Evolutionary conservation across 2,797 vertebrate species (phyloP), one percentile per base, ranked within the genome.

Genomic region (Lepilemur ruficaudatus): DNA sequence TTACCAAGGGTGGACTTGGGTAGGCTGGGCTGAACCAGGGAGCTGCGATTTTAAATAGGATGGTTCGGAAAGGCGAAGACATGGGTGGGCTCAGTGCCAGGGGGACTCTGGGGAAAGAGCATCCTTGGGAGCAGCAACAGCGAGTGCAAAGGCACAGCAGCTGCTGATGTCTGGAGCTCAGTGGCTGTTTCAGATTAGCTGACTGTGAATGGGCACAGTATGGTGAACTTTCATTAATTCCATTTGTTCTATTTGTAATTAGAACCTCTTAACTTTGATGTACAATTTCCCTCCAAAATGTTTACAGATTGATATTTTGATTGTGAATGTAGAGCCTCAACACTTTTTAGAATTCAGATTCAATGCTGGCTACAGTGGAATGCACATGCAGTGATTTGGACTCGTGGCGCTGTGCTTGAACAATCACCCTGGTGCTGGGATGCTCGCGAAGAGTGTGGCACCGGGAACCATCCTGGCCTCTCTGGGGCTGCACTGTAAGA

Each of bases 391-490:
- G 2, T 18, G 30, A 50, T 7, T 6, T 5, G 25, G 18, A 5
- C 59, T 25, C 7, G 0, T 18, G 11, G 17, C 1, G 2, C 25
- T 15, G 8, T 25, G 32, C 23, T 61, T 80, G 30, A 14, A 75
- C 70, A 48, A 13, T 23, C 38, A 9, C 57, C 4, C 0, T 0
- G 8, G 28, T 2, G 28, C 67, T 50, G 32, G 70, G 75, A 35
- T 8, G 28, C 38, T 32, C n/a, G 55, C 35, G 7, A n/a, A 32
- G 65, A 55, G 15, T 4, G 2, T 10, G 55, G 43, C 10, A 1
- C 38, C 25, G 7, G 38, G 32, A 63, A 43, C 5, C 3, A 30
- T 12, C 18, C 59, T 41, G 4, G 0, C 1, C 20, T 41, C 23
- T 59, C 25, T 73, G 14, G 7, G 7, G 17, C 67, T 70, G 92